Evolutionary conservation across 2,888 invertebrate genomes (phyloP).

Genomic region (Drosophila formosana): DNA sequence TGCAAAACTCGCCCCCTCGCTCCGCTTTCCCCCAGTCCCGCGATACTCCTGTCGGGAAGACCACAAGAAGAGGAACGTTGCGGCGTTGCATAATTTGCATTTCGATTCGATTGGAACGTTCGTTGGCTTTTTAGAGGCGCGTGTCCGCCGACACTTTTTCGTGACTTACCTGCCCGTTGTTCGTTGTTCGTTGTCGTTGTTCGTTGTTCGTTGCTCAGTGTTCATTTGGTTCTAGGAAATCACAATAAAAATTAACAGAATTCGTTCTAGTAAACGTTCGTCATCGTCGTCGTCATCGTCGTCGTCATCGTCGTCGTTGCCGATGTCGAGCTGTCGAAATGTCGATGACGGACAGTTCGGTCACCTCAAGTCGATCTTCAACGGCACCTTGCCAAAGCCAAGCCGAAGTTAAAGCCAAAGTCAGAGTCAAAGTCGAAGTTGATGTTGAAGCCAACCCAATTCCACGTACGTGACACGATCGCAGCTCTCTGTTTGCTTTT

Average conservation of each 20-base stretch:
- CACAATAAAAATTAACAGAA: constrained; percentile 79
- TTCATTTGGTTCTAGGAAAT: constrained; percentile 76
- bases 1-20: neutral
- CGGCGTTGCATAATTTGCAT: constrained; percentile 83
- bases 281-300: constrained; percentile 53
- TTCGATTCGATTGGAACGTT: constrained; percentile 83
- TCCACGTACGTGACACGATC: constrained; percentile 79
- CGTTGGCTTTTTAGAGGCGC: constrained; percentile 78
- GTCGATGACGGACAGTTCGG: constrained; percentile 18
- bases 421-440: neutral
- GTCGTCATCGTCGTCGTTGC: constrained; percentile 44
- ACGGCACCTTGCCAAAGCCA: constrained; percentile 50
- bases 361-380: constrained; percentile 34
- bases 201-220: constrained; percentile 15
- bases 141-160: constrained; percentile 84
- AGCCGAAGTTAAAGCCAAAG: constrained; percentile 1
- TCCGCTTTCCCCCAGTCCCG: neutral
- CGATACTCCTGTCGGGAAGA: neutral
- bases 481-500: constrained; percentile 66
- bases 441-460: constrained; percentile 48
- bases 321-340: constrained; percentile 12
- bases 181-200: constrained; percentile 15
- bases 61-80: constrained; percentile 28
- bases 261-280: constrained; percentile 80
- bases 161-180: constrained; percentile 67